Percentiles rank a stretch among this genome's conserved stretches.
Evolutionary conservation across 2,888 invertebrate genomes (phyloP).

Genomic region (Hydrotaea diabolus): DNA sequence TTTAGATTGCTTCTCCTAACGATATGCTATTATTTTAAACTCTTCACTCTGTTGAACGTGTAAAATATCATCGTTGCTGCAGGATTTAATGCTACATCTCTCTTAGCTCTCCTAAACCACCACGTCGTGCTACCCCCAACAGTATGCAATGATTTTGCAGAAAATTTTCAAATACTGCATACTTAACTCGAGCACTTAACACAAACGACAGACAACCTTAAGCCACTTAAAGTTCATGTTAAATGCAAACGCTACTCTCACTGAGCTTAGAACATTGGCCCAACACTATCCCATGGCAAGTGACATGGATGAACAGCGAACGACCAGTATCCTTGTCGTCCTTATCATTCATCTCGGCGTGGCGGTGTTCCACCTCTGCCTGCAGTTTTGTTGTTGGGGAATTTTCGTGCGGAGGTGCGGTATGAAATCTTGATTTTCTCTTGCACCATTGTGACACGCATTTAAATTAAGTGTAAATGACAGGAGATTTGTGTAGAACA

Average conservation of each 20-base stretch:
- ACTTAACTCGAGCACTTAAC: constrained; percentile 28
- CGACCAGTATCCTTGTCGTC: not conserved
- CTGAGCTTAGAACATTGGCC: constrained; percentile 4
- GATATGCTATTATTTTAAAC: not conserved
- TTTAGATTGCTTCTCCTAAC: constrained; percentile 14
- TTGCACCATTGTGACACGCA: constrained; percentile 78
- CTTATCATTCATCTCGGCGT: not conserved
- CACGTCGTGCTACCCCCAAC: constrained; percentile 1
- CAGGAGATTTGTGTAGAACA: constrained; percentile 74
- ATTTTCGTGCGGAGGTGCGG: not conserved
- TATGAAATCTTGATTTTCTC: constrained; percentile 37
- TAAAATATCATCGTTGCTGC: not conserved
- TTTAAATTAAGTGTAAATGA: constrained; percentile 81
- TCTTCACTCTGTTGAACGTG: not conserved
- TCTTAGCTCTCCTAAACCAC: not conserved
- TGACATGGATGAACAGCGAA: not conserved
- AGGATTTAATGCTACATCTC: not conserved
- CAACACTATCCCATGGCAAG: not conserved
- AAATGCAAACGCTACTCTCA: constrained; percentile 27
- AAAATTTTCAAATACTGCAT: constrained; percentile 34
- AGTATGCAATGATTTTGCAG: constrained; percentile 34
- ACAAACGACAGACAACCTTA: constrained; percentile 50
- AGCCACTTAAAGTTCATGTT: constrained; percentile 57
- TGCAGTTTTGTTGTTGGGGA: too few relatives aligned
- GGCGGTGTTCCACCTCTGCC: not conserved